phyloP scores from a whole-genome alignment of 2,113 vertebrate genomes.

The Galbula dea region DNA sequence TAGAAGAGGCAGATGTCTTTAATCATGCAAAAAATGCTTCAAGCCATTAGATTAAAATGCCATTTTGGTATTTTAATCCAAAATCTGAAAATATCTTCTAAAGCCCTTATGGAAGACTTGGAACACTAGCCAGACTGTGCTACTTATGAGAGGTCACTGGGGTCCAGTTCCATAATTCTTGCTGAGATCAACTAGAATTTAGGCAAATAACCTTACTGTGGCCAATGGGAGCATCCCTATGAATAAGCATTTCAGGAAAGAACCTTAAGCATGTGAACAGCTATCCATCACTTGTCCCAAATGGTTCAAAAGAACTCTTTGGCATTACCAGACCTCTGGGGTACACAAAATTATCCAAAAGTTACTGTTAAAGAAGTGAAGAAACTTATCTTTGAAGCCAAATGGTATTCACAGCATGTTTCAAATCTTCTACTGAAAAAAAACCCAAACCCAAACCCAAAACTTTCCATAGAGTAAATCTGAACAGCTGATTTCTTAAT shows the following conservation, averaged over 20 bases:
- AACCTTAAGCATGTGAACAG: background rate
- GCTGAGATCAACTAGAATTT: slow-evolving; percentile 16
- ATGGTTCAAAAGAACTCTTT: background rate
- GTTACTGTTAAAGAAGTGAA: background rate
- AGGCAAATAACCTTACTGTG: slow-evolving; percentile 15
- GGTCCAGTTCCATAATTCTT: slow-evolving; percentile 24
- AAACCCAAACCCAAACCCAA: background rate
- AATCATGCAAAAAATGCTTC: slow-evolving; percentile 10
- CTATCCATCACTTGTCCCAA: background rate
- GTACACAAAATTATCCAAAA: background rate
- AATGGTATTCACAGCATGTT: background rate
- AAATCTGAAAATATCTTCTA: slow-evolving; percentile 57
- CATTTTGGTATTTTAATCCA: slow-evolving; percentile 53
- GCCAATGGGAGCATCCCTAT: background rate
- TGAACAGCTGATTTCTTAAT: background rate
- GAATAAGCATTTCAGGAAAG: background rate
- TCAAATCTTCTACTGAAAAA: background rate
- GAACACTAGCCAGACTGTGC: slow-evolving; percentile 17
- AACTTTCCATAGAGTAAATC: background rate
- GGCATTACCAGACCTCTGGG: background rate
- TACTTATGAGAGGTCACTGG: slow-evolving; percentile 22
- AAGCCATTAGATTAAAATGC: slow-evolving; percentile 43
- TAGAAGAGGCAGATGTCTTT: background rate
- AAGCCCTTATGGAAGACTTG: slow-evolving; percentile 16
- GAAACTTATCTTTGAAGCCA: background rate